A percentile compares a stretch with the other conserved stretches of the same genome.
These are phyloP conservation scores for Coturnix japonica DNA, from an alignment of 2,113 vertebrate species.

Conservation along the genomic window DNA sequence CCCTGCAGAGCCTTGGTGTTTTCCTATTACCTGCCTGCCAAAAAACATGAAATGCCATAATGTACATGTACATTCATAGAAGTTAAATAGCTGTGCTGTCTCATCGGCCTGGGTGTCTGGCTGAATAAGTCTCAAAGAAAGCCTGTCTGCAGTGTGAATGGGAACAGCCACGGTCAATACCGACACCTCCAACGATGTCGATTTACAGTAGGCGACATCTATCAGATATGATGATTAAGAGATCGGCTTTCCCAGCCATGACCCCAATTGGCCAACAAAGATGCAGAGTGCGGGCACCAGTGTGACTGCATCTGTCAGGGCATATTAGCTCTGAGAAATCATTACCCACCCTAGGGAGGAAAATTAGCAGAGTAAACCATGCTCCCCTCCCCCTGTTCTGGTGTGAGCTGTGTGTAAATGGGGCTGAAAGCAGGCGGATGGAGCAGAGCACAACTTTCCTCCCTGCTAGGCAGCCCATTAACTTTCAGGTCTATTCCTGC, in stretches of 20 bases:
- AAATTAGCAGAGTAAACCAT: conserved; percentile 53
- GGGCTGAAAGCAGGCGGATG: not conserved
- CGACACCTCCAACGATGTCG: not conserved
- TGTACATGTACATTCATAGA: not conserved
- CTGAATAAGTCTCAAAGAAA: not conserved
- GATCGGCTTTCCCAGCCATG: conserved; percentile 49
- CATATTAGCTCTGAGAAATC: conserved; percentile 45
- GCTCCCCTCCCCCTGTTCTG: not conserved
- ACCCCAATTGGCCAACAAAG: not conserved
- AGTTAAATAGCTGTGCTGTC: not conserved
- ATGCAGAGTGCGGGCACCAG: not conserved
- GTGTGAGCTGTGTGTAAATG: not conserved
- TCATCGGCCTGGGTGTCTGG: not conserved
- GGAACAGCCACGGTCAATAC: not conserved
- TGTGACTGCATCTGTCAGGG: conserved; percentile 58
- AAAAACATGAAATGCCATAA: not conserved
- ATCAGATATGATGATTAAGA: conserved; percentile 60
- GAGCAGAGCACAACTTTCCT: not conserved
- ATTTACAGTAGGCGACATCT: not conserved
- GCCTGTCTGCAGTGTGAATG: not conserved
- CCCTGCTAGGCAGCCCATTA: not conserved
- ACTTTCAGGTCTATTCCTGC: not conserved
- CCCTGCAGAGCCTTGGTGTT: not conserved
- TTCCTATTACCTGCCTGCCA: not conserved
- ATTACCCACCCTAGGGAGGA: conserved; percentile 45